These are phyloP conservation scores for Todiramphus chloris DNA, from an alignment of 2,113 vertebrate genomes.

Conservation along the genomic window DNA sequence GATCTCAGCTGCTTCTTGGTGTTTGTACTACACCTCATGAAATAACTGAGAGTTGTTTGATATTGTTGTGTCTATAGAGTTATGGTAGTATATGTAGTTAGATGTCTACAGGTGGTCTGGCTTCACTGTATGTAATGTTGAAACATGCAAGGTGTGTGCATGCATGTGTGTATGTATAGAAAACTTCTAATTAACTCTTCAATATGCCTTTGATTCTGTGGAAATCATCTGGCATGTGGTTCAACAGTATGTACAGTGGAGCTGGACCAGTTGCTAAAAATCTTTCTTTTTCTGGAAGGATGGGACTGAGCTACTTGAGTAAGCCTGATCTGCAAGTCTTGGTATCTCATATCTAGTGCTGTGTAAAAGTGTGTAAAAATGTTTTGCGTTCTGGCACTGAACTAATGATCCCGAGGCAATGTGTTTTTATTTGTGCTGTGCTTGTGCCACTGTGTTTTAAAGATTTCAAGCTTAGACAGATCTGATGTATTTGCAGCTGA, in stretches of 20 bases:
- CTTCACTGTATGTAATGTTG: background rate
- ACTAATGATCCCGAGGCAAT: background rate
- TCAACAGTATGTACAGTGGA: accelerated
- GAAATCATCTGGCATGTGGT: background rate
- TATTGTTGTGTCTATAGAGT: background rate
- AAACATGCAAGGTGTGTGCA: background rate
- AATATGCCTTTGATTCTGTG: background rate
- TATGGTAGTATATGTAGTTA: background rate
- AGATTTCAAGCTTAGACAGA: background rate
- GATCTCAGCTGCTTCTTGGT: background rate
- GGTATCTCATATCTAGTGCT: background rate
- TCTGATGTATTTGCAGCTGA: background rate
- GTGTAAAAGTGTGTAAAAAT: background rate
- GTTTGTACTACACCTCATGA: background rate
- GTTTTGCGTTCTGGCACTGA: background rate
- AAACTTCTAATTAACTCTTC: background rate
- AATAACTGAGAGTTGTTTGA: background rate
- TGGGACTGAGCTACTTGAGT: background rate
- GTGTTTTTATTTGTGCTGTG: background rate
- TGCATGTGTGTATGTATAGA: accelerated
- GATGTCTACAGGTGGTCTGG: background rate
- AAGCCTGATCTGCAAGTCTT: background rate
- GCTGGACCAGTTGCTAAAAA: background rate
- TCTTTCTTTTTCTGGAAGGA: background rate
- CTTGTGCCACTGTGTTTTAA: background rate